Conservation (phyloP, 2,113 vertebrate genomes). For the Alosa alosa region DNA sequence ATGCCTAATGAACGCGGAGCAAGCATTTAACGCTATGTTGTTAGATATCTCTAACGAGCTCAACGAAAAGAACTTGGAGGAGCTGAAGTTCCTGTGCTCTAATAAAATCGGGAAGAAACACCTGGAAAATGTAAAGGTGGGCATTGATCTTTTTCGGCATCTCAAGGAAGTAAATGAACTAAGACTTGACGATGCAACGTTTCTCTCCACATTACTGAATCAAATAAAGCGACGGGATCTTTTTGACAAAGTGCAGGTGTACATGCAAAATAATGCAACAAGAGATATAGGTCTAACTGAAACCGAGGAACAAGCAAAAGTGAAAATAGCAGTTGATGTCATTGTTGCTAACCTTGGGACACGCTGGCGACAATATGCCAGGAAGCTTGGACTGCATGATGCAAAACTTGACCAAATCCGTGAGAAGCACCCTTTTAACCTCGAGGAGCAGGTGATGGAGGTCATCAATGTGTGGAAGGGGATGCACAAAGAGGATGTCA, state of each 20-base stretch:
- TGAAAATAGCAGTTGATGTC: conserved; percentile 62
- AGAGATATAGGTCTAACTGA: no score
- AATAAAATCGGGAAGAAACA: conserved; percentile 55
- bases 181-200: rapidly evolving
- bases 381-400: conserved; percentile 69
- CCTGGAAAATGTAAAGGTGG: conserved; percentile 46
- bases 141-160: conserved; percentile 55
- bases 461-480: conserved; percentile 76
- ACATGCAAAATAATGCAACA: not conserved
- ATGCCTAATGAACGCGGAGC: conserved; percentile 37
- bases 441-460: conserved; percentile 70
- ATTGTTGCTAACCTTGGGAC: conserved; percentile 67
- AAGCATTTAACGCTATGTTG: conserved; percentile 55
- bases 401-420: conserved; percentile 68
- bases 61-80: not conserved
- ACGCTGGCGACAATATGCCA: conserved; percentile 73
- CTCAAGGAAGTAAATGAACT: conserved; percentile 64
- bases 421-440: conserved; percentile 48
- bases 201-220: conserved; percentile 27
- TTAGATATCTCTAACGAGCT: conserved; percentile 62
- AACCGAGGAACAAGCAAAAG: conserved; percentile 27
- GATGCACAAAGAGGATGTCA: conserved; percentile 53
- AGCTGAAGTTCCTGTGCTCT: conserved; percentile 67
- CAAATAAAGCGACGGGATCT: conserved; percentile 55
- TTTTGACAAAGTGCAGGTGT: conserved; percentile 3